These are phyloP conservation scores for Conchocele bisecta DNA, from an alignment of 2,888 invertebrate species.

Conservation along the genomic window DNA sequence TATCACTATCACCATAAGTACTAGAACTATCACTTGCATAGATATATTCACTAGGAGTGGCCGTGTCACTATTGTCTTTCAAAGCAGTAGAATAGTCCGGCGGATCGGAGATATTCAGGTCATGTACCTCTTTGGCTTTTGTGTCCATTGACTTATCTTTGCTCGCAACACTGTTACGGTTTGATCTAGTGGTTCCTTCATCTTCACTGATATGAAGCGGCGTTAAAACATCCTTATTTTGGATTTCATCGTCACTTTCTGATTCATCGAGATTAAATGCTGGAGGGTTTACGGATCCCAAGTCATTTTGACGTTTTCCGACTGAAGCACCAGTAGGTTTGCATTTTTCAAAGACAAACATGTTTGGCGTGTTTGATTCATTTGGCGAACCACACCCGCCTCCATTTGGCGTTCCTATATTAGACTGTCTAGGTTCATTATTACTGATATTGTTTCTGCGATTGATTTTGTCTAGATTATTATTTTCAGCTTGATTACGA, in stretches of 20 bases:
- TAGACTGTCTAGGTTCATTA: slow-evolving; percentile 1
- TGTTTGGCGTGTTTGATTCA: slow-evolving; percentile 5
- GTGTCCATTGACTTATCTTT: not conserved
- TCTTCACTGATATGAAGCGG: slow-evolving; percentile 62
- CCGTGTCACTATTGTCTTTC: not conserved
- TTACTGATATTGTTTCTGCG: slow-evolving; percentile 10
- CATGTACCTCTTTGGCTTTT: not conserved
- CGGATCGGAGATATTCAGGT: slow-evolving; percentile 1
- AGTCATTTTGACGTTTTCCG: not conserved
- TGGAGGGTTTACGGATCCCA: slow-evolving; percentile 26
- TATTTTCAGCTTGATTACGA: slow-evolving; percentile 26
- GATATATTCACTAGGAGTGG: slow-evolving; percentile 8
- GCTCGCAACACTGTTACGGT: not conserved
- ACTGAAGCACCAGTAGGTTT: slow-evolving; percentile 32
- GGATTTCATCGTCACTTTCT: slow-evolving; percentile 56
- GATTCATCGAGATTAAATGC: slow-evolving; percentile 54
- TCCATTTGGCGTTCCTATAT: slow-evolving; percentile 14
- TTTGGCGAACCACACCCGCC: slow-evolving; percentile 32
- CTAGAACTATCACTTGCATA: slow-evolving; percentile 38
- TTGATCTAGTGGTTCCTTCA: slow-evolving; percentile 29
- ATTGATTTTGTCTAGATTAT: slow-evolving; percentile 15
- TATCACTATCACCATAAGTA: slow-evolving; percentile 38
- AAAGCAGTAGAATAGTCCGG: slow-evolving; percentile 4
- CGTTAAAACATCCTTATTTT: slow-evolving; percentile 49
- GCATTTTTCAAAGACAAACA: slow-evolving; percentile 14